Base-by-base conservation (phyloP, 2,113 vertebrate species). In the Lasiurus borealis region DNA sequence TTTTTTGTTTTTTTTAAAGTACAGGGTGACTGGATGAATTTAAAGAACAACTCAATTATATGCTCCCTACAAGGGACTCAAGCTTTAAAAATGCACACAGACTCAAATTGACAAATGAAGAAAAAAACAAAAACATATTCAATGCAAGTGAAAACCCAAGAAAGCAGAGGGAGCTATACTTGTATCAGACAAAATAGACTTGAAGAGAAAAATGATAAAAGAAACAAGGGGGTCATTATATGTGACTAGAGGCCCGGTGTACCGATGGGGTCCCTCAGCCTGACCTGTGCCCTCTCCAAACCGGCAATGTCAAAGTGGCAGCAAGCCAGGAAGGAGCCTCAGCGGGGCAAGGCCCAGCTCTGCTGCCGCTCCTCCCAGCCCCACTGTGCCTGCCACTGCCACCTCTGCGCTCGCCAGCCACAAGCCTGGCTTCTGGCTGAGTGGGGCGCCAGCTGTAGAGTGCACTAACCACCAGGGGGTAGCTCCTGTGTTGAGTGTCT, bases 361-460 rank as follows among this genome's bases (percentile, higher is more conserved):
- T 62, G 23, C 23, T 27, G 57, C 59, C 4, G 25, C 25, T 62
- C 59, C 27, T 62, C 25, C 59, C 25, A 25, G 23, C 59, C 25
- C 59, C 25, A 27, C 8, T 27, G 59, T 3, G 1, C 25, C 59
- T 27, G 59, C 59, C 59, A 25, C 57, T 4, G 9, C 57, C 57
- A 27, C 25, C 4, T 0, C 59, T 62, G 25, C 4, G 0, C 59
- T 62, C 9, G 3, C 23, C 59, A 27, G 59, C 59, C 59, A 11
- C 27, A 23, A 27, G 59, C 25, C 25, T 5, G 59, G 59, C 57
- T 62, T 62, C 59, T 62, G 25, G 59, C 25, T 62, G 59, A 62
- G 10, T 0, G 25, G 10, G 0, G 0, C 23, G 27, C 59, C 1
- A 4, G 3, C 59, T 62, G 59, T 62, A 25, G 10, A 62, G 59